phyloP scores from a whole-genome alignment of 2,888 invertebrate genomes.

The Digitonthophagus gazella region DNA sequence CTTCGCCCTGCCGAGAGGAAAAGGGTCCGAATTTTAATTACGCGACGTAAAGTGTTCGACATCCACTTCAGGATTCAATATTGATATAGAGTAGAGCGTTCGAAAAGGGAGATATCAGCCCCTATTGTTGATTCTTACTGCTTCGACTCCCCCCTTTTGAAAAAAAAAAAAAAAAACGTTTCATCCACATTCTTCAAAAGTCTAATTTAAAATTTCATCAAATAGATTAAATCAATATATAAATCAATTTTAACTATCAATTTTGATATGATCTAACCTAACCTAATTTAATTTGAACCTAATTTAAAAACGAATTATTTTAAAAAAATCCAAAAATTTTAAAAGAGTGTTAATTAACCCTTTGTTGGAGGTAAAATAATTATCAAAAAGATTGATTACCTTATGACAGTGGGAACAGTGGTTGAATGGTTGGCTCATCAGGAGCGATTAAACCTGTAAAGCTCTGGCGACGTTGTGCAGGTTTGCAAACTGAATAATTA shows the following conservation, averaged over 20 bases:
- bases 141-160: slow-evolving; percentile 29
- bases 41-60: slow-evolving; percentile 31
- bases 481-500: not conserved
- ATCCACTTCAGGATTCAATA: slow-evolving; percentile 48
- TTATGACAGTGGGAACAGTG: not conserved
- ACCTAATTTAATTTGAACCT: too few species aligned
- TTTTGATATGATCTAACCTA: too few species aligned
- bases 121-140: not conserved
- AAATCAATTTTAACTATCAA: too few species aligned
- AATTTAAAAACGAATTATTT: too few species aligned
- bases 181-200: not conserved
- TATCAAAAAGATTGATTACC: not conserved
- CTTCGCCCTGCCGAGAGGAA: not conserved
- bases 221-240: too few species aligned
- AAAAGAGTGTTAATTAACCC: too few species aligned
- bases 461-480: not conserved
- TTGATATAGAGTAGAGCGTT: slow-evolving; percentile 43
- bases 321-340: too few species aligned
- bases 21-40: not conserved
- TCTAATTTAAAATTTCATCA: too few species aligned
- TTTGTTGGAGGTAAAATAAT: not conserved
- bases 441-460: not conserved
- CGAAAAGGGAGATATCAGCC: slow-evolving; percentile 33
- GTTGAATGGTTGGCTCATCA: not conserved
- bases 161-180: not conserved